These are phyloP conservation scores for Sebastes oblongus DNA, from an alignment of 2,797 vertebrate species.

Conservation along the genomic window DNA sequence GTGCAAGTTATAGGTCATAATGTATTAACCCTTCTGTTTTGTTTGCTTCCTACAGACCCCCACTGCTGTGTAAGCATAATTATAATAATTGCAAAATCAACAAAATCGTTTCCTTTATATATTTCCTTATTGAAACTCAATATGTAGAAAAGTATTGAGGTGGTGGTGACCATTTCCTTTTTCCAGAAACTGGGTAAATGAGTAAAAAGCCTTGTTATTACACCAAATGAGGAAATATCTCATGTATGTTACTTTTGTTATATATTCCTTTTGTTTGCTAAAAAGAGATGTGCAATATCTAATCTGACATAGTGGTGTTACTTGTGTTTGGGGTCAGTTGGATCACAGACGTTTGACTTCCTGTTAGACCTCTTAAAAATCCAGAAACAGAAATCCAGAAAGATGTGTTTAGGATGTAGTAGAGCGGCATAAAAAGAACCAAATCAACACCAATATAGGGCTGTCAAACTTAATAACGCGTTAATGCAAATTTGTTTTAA, in stretches of 20 bases:
- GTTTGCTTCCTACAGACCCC: not conserved
- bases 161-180: not conserved
- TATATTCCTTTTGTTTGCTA: not conserved
- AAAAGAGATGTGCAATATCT: not conserved
- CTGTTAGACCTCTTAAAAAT: not conserved
- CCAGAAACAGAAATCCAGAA: not conserved
- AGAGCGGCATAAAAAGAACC: not conserved
- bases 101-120: not conserved
- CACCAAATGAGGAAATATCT: not conserved
- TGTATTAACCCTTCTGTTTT: not conserved
- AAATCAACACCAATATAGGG: not conserved
- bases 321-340: not conserved
- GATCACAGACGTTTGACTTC: not conserved
- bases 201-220: not conserved
- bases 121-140: not conserved
- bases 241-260: not conserved
- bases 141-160: not conserved
- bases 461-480: no score
- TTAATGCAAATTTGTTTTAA: no score
- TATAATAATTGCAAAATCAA: not conserved
- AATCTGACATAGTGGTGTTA: not conserved
- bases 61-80: not conserved
- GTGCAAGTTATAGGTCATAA: not conserved
- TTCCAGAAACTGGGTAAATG: not conserved
- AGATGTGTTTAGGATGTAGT: not conserved